Base-by-base conservation (phyloP, 2,113 vertebrate species). In the Regulus satrapa region DNA sequence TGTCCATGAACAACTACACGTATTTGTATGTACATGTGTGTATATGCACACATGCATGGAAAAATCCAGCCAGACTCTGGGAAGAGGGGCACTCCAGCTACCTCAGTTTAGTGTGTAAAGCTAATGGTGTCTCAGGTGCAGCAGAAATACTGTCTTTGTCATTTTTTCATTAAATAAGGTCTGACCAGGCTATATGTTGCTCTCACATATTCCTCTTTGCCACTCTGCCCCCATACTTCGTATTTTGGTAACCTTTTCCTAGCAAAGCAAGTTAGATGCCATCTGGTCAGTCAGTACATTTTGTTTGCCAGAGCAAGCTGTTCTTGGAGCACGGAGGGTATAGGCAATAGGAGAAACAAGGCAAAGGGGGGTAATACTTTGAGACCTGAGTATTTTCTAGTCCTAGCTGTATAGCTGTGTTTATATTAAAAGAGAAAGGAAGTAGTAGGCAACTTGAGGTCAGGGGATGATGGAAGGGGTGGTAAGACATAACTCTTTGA, bases 151-250 rank as follows among this genome's bases (percentile, higher is more conserved):
- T 45, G 25, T 32, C 11, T 45, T 89, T 58, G 45, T 77, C 38
- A 67, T 6, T 34, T 75, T 41, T 71, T 78, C 51, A 29, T 29
- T 21, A 58, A 25, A 21, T 55, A 56, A 85, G 29, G 26, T 75
- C 58, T 77, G 59, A 89, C 29, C 19, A 69, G 58, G 16, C 31
- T 46, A 0, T 36, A 16, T 56, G 31, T 34, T 82, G 10, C 25
- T 75, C 26, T 88, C 5, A 1, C 7, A 23, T 9, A 2, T 72
- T 88, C 12, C 11, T 78, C 29, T 91, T 86, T 41, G 48, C 49
- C 0, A 1, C 12, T 58, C 13, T 10, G 9, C 9, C 8, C 20
- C 24, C 7, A 11, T 41, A 54, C 24, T 69, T 61, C 0, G 2
- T 46, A 16, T 55, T 85, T 76, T n/a, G 21, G 28, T 68, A 83